Percentiles rank a stretch among this genome's conserved stretches.
Conservation (phyloP, 2,113 vertebrate species). For the Prionailurus viverrinus region DNA sequence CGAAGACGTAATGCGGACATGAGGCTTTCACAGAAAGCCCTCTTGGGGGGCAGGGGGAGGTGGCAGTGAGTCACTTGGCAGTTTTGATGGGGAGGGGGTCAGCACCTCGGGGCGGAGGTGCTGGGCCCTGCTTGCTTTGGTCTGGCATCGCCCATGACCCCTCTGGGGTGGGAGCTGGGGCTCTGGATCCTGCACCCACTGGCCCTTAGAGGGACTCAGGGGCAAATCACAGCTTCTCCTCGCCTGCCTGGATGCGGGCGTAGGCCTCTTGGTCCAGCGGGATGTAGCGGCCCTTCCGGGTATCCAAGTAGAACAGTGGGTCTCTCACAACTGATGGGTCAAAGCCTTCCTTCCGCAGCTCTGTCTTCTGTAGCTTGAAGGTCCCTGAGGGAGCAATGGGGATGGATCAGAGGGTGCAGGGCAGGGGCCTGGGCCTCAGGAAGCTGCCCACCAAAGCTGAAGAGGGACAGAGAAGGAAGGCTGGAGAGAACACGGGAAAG, state of each 20-base stretch:
- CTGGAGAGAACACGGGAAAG: too few species aligned
- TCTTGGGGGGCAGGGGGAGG: background rate
- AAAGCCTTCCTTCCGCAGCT: conserved; percentile 94
- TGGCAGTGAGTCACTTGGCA: conserved; percentile 78
- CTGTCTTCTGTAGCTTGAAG: conserved; percentile 97
- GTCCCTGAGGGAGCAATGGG: conserved; percentile 89
- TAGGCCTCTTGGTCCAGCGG: conserved; percentile 89
- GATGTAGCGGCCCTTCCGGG: conserved; percentile 91
- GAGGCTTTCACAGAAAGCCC: conserved; percentile 83
- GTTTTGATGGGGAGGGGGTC: conserved; percentile 37
- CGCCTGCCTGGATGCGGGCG: conserved; percentile 91
- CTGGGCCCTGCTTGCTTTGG: conserved; percentile 76
- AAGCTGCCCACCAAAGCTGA: background rate
- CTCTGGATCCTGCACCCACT: conserved; percentile 39
- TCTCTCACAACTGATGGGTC: conserved; percentile 90
- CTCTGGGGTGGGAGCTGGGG: conserved; percentile 38
- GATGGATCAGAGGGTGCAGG: background rate
- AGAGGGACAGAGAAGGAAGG: background rate
- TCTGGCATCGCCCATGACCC: conserved; percentile 64
- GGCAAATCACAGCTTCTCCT: conserved; percentile 91
- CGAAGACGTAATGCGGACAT: background rate
- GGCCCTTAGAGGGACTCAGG: conserved; percentile 37
- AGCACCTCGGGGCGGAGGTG: conserved; percentile 7
- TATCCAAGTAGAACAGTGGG: conserved; percentile 94
- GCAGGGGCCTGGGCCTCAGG: background rate